Conservation (phyloP, 1,140 invertebrate species). For the Paracyclopina nana region DNA sequence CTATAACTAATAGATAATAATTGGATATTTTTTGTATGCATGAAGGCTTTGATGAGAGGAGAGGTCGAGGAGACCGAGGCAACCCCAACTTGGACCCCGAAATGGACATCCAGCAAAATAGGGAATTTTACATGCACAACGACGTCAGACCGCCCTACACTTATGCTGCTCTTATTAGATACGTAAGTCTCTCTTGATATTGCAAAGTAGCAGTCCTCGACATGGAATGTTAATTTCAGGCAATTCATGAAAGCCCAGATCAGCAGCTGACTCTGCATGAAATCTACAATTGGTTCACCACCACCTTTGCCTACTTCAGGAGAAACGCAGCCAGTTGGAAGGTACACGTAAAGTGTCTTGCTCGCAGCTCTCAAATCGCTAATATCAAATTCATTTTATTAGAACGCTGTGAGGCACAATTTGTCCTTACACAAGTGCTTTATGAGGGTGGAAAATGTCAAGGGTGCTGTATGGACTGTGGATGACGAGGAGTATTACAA, state of each 20-base stretch:
- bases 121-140: slow-evolving; percentile 94
- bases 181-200: slow-evolving; percentile 40
- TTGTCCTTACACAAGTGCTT: slow-evolving; percentile 99
- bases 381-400: background rate
- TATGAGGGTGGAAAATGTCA: slow-evolving; percentile 99
- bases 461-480: slow-evolving; percentile 99
- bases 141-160: slow-evolving; percentile 97
- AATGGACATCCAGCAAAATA: slow-evolving; percentile 77
- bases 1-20: too few relatives aligned
- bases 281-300: slow-evolving; percentile 99
- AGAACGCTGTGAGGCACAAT: slow-evolving; percentile 99
- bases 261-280: slow-evolving; percentile 97
- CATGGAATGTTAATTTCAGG: slow-evolving; percentile 35
- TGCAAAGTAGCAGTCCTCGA: background rate
- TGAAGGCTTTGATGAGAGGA: background rate
- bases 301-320: slow-evolving; percentile 97
- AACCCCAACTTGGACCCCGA: slow-evolving; percentile 15
- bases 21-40: too few relatives aligned
- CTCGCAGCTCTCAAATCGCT: background rate
- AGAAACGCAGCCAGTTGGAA: slow-evolving; percentile 99
- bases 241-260: slow-evolving; percentile 96
- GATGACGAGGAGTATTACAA: slow-evolving; percentile 99
- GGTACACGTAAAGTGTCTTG: slow-evolving; percentile 44
- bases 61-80: slow-evolving; percentile 12
- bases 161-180: slow-evolving; percentile 91